Evolutionary conservation across 2,888 invertebrate species (phyloP).

Genomic region (Acrobasis consociella): DNA sequence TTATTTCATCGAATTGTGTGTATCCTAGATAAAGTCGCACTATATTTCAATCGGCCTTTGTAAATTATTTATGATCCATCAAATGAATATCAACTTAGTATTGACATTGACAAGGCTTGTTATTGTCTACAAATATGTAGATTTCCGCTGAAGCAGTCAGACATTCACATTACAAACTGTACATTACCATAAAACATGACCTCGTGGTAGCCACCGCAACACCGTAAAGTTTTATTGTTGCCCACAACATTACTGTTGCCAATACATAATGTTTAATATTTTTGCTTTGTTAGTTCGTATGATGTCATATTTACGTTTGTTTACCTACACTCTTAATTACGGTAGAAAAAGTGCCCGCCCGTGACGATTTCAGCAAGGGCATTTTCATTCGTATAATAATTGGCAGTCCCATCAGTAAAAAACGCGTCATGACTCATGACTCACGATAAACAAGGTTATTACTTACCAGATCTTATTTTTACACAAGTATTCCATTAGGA

Average conservation of each 20-base stretch:
- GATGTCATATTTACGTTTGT: constrained; percentile 53
- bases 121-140: constrained; percentile 40
- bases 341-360: constrained; percentile 41
- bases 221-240: constrained; percentile 56
- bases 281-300: constrained; percentile 42
- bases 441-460: constrained; percentile 10
- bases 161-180: constrained; percentile 26
- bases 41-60: not conserved
- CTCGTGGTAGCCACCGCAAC: constrained; percentile 46
- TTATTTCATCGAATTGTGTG: not conserved
- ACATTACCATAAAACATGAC: constrained; percentile 45
- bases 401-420: constrained; percentile 9
- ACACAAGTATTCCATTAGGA: not conserved
- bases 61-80: not conserved
- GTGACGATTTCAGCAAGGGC: constrained; percentile 37
- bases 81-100: constrained; percentile 22
- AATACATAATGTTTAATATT: constrained; percentile 31
- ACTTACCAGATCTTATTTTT: not conserved
- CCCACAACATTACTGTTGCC: constrained; percentile 40
- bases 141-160: constrained; percentile 15
- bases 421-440: not conserved
- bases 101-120: constrained; percentile 40
- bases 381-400: constrained; percentile 26
- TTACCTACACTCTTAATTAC: constrained; percentile 32
- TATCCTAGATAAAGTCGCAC: not conserved